phyloP scores from a whole-genome alignment of 1,140 invertebrate species.

The Drosophila equinoxialis region DNA sequence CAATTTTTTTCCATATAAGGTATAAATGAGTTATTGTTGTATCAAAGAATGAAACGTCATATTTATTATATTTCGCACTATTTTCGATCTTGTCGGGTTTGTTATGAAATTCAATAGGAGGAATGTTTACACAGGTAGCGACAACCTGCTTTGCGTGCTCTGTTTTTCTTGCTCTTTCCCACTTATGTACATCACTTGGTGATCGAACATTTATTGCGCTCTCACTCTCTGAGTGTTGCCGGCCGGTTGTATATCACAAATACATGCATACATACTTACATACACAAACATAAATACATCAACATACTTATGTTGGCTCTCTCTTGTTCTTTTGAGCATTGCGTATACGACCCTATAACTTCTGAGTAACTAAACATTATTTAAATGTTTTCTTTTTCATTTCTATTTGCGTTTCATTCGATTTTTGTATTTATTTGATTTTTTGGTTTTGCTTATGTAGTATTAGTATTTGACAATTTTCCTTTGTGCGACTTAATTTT shows the following conservation, averaged over 20 bases:
- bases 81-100: not conserved
- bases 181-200: no score
- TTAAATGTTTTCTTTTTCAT: no score
- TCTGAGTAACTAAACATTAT: no score
- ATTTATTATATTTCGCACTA: not conserved
- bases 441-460: not conserved
- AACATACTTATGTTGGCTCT: not conserved
- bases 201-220: not conserved
- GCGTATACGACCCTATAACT: conserved; percentile 41
- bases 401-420: not conserved
- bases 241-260: conserved; percentile 35
- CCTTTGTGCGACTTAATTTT: no score
- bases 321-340: not conserved
- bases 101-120: not conserved
- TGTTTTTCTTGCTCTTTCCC: conserved; percentile 1
- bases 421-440: not conserved
- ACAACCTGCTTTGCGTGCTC: not conserved
- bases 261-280: not conserved
- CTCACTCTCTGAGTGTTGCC: conserved; percentile 1
- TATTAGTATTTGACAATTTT: no score
- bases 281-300: conserved; percentile 17
- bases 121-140: not conserved
- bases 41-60: not conserved
- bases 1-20: not conserved
- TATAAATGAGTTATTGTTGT: not conserved